These are phyloP conservation scores for Cryptus viduatorius DNA, from an alignment of 2,888 invertebrate species.

Conservation along the genomic window DNA sequence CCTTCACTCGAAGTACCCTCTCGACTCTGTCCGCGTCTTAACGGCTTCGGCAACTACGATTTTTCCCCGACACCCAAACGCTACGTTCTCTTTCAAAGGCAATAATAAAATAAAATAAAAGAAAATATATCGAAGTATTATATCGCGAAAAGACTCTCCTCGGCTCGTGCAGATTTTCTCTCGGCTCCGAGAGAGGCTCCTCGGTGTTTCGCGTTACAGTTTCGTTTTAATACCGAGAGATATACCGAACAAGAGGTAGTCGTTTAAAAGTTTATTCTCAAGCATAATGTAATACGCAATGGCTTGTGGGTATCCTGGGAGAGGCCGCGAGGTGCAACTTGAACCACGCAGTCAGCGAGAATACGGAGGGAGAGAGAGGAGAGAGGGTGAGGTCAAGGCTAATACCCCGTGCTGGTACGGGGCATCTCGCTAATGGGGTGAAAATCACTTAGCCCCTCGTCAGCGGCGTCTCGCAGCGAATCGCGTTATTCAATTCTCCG, in stretches of 20 bases:
- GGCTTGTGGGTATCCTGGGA: background rate
- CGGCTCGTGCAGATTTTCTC: background rate
- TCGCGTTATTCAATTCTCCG: conserved; percentile 79
- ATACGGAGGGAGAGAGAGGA: background rate
- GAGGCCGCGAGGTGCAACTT: conserved; percentile 14
- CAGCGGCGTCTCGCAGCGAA: conserved; percentile 72
- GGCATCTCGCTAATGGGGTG: conserved; percentile 75
- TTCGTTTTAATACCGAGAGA: conserved; percentile 7
- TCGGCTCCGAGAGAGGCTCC: background rate
- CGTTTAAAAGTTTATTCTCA: conserved; percentile 26
- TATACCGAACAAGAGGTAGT: background rate
- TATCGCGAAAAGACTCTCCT: background rate
- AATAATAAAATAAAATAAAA: background rate
- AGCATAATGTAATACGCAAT: conserved; percentile 21
- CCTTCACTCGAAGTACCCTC: conserved; percentile 49
- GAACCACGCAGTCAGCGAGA: conserved; percentile 20
- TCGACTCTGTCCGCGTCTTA: conserved; percentile 36
- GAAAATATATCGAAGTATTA: background rate
- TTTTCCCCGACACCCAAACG: conserved; percentile 8
- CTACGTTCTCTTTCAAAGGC: background rate
- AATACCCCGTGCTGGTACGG: conserved; percentile 59
- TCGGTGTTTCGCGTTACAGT: background rate
- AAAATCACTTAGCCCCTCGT: conserved; percentile 80
- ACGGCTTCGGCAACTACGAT: conserved; percentile 19
- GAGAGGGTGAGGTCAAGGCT: conserved; percentile 57